Percentiles rank a stretch among this genome's conserved stretches.
phyloP scores from a whole-genome alignment of 2,113 vertebrate genomes.

The Oncorhynchus nerka region DNA sequence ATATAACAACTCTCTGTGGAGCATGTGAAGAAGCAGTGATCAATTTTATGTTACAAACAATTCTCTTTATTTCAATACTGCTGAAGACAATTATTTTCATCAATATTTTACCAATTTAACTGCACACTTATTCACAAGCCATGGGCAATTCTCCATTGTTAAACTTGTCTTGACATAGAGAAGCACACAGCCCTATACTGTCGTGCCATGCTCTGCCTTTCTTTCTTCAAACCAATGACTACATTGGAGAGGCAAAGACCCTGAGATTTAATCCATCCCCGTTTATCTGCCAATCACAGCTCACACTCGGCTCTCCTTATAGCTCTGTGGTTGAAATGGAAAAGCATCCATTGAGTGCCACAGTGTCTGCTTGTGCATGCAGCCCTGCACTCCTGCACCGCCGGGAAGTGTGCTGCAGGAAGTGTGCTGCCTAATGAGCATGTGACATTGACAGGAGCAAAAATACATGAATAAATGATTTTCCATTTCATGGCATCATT shows the following conservation, averaged over 20 bases:
- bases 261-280: slow-evolving; percentile 36
- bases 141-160: not conserved
- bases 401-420: slow-evolving; percentile 27
- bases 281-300: slow-evolving; percentile 45
- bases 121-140: not conserved
- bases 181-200: not conserved
- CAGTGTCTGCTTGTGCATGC: slow-evolving; percentile 55
- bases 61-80: not conserved
- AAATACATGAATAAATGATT: slow-evolving; percentile 65
- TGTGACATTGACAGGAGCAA: slow-evolving; percentile 66
- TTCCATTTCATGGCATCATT: slow-evolving; percentile 50
- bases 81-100: not conserved
- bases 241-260: slow-evolving; percentile 36
- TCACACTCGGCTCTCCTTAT: slow-evolving; percentile 22
- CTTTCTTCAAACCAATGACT: slow-evolving; percentile 57
- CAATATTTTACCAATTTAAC: not conserved
- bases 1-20: not conserved
- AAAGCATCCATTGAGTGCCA: slow-evolving; percentile 1
- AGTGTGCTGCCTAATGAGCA: slow-evolving; percentile 50
- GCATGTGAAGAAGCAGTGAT: not conserved
- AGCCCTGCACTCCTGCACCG: slow-evolving; percentile 24
- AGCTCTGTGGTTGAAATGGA: slow-evolving; percentile 27
- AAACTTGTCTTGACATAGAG: not conserved
- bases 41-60: not conserved
- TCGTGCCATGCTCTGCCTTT: slow-evolving; percentile 30